Conservation (phyloP, 2,888 invertebrate species). For the Chloromyia formosa region DNA sequence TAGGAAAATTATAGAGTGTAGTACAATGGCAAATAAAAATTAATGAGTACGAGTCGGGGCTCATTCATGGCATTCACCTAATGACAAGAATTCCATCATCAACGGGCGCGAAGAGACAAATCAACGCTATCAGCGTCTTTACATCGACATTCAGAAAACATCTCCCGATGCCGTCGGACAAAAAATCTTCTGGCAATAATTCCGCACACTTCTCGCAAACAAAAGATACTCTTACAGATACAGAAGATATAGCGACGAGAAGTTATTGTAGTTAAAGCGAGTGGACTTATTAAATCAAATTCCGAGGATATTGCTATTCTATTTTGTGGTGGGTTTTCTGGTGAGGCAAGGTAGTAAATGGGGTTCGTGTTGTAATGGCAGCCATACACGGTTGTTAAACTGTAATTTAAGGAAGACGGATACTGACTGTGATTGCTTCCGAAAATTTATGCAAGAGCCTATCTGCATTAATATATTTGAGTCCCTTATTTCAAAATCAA, state of each 20-base stretch:
- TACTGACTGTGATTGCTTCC: too few species aligned
- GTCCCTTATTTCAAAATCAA: too few species aligned
- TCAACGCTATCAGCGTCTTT: slow-evolving; percentile 40
- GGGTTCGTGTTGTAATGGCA: neutral
- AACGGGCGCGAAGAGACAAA: slow-evolving; percentile 34
- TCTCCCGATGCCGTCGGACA: slow-evolving; percentile 9
- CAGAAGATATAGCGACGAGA: too few species aligned
- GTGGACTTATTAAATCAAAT: slow-evolving; percentile 50
- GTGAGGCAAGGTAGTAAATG: neutral
- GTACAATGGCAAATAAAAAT: slow-evolving; percentile 28
- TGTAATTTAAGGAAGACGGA: too few species aligned
- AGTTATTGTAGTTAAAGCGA: slow-evolving; percentile 32
- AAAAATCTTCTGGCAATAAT: slow-evolving; percentile 43
- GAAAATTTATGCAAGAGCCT: too few species aligned
- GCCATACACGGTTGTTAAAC: neutral
- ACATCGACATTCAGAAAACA: slow-evolving; percentile 15
- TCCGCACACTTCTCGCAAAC: slow-evolving; percentile 45
- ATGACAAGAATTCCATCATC: slow-evolving; percentile 37
- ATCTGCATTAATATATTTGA: too few species aligned
- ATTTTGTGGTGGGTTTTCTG: neutral
- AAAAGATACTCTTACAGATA: neutral
- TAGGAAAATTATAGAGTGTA: too few species aligned
- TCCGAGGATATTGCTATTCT: slow-evolving; percentile 45
- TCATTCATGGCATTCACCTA: slow-evolving; percentile 17
- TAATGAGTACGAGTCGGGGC: neutral